Percentiles rank a stretch among this genome's conserved stretches.
Conservation (phyloP, 2,797 vertebrate species). For the Chaunax sp. region DNA sequence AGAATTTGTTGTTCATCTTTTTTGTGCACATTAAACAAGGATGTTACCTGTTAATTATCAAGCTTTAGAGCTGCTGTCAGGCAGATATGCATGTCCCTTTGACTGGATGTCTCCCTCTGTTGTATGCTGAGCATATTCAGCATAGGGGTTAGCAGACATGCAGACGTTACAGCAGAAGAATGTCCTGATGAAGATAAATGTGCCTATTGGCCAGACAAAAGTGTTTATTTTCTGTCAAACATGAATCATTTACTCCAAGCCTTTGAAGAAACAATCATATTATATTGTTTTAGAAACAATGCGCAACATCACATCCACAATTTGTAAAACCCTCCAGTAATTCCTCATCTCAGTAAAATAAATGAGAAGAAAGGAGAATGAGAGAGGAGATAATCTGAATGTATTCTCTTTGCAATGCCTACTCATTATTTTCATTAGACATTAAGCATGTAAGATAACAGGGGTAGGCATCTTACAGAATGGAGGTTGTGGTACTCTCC, state of each 20-base stretch:
- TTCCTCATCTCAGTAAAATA: not conserved
- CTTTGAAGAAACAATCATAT: not conserved
- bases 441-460: constrained; percentile 13
- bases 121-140: no score
- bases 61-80: no score
- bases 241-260: not conserved
- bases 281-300: not conserved
- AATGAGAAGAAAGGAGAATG: not conserved
- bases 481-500: not conserved
- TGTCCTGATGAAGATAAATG: no score
- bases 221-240: no score
- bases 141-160: no score
- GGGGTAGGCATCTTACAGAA: not conserved
- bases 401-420: constrained; percentile 2
- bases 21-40: no score
- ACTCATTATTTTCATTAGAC: not conserved
- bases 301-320: not conserved
- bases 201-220: no score
- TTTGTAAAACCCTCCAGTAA: not conserved
- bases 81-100: no score
- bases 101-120: no score
- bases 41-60: no score
- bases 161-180: no score
- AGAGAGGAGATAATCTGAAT: not conserved
- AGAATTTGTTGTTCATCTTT: no score